These are phyloP conservation scores for Xenus cinereus DNA, from an alignment of 2,113 vertebrate genomes.

Conservation along the genomic window DNA sequence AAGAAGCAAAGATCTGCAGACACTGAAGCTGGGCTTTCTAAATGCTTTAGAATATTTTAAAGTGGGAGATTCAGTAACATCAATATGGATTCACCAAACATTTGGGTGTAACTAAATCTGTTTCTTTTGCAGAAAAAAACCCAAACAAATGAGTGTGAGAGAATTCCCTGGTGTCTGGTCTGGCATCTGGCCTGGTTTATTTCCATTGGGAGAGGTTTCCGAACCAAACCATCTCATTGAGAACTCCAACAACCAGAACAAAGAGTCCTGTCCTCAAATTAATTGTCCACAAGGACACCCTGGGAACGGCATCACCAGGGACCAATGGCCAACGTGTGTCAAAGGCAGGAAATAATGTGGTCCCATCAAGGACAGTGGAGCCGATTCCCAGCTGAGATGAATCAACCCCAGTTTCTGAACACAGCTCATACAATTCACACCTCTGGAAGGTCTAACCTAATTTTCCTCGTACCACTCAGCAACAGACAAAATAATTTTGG, in stretches of 20 bases:
- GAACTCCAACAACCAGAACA: not conserved
- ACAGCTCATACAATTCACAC: not conserved
- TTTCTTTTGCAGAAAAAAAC: not conserved
- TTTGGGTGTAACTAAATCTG: not conserved
- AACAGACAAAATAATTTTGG: rapidly evolving
- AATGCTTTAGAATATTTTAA: not conserved
- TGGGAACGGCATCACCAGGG: not conserved
- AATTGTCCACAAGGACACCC: not conserved
- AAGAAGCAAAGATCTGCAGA: not conserved
- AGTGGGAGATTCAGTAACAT: not conserved
- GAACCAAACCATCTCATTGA: not conserved
- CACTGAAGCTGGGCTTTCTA: not conserved
- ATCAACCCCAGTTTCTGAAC: not conserved
- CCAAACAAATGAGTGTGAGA: not conserved
- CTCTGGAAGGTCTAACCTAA: not conserved
- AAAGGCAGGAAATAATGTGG: not conserved
- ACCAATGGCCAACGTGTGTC: rapidly evolving
- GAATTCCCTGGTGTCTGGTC: not conserved
- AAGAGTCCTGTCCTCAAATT: not conserved
- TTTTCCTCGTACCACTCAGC: not conserved
- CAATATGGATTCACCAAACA: not conserved
- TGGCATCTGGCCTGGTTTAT: not conserved
- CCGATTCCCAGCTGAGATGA: not conserved
- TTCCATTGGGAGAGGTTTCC: not conserved
- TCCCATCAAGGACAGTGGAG: not conserved